phyloP scores from a whole-genome alignment of 1,140 invertebrate species.

The Hycleus cichorii region DNA sequence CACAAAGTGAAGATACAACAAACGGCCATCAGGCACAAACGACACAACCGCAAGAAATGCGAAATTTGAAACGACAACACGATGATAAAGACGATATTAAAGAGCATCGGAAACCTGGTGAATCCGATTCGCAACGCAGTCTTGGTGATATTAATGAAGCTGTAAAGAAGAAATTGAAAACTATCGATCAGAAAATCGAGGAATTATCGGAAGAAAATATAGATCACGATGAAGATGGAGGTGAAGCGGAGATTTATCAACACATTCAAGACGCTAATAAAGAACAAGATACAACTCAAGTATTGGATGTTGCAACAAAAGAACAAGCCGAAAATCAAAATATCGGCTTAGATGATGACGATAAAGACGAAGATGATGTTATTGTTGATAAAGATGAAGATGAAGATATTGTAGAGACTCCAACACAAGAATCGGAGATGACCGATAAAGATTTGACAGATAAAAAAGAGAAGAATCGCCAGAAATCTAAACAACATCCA shows the following conservation, averaged over 20 bases:
- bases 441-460: slow-evolving; percentile 37
- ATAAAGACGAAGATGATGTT: slow-evolving; percentile 44
- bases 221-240: slow-evolving; percentile 42
- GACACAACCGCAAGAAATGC: slow-evolving; percentile 31
- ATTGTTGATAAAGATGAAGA: slow-evolving; percentile 30
- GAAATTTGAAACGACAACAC: slow-evolving; percentile 30
- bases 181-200: slow-evolving; percentile 41
- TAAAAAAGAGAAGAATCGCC: slow-evolving; percentile 38
- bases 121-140: slow-evolving; percentile 43
- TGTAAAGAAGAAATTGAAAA: slow-evolving; percentile 49
- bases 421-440: slow-evolving; percentile 45
- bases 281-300: slow-evolving; percentile 28
- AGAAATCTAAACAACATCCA: slow-evolving; percentile 41
- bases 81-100: slow-evolving; percentile 34
- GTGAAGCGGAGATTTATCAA: slow-evolving; percentile 66
- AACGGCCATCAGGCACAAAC: slow-evolving; percentile 44
- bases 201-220: slow-evolving; percentile 43
- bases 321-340: slow-evolving; percentile 72
- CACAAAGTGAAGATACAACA: slow-evolving; percentile 44
- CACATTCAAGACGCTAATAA: slow-evolving; percentile 76
- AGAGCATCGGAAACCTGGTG: slow-evolving; percentile 44
- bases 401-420: slow-evolving; percentile 23
- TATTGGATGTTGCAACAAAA: slow-evolving; percentile 65
- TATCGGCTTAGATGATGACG: slow-evolving; percentile 50
- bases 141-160: slow-evolving; percentile 43